Evolutionary conservation across 2,888 invertebrate genomes (phyloP).

Genomic region (Parasteatoda lunata): DNA sequence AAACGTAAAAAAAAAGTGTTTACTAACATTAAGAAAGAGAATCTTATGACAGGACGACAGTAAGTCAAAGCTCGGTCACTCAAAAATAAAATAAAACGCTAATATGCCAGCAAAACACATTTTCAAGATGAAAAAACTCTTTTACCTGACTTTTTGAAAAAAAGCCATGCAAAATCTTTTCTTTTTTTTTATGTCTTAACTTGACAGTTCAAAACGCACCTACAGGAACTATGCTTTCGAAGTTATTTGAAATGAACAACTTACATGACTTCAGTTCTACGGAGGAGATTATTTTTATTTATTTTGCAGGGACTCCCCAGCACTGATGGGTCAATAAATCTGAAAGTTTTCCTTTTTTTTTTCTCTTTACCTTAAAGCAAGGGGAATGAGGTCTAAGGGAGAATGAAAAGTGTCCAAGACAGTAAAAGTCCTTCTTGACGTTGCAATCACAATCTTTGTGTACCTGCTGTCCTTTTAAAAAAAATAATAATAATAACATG

Average conservation of each 20-base stretch:
- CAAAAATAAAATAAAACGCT: too few relatives aligned
- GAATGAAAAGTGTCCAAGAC: neutral
- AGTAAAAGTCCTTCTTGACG: too few relatives aligned
- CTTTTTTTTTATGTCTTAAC: conserved; percentile 14
- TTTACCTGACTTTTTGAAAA: too few relatives aligned
- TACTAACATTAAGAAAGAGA: too few relatives aligned
- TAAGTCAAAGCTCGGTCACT: too few relatives aligned
- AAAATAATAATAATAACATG: too few relatives aligned
- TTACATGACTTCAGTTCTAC: conserved; percentile 28
- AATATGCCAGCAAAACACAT: too few relatives aligned
- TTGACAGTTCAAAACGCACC: conserved; percentile 35
- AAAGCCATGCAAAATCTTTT: neutral
- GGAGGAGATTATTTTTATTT: conserved; percentile 47
- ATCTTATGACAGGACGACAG: too few relatives aligned
- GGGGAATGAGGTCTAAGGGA: neutral
- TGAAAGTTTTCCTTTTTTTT: neutral
- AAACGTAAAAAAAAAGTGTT: too few relatives aligned
- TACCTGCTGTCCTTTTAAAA: too few relatives aligned
- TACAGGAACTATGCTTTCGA: neutral
- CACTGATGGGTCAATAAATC: conserved; percentile 57
- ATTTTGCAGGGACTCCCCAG: conserved; percentile 1
- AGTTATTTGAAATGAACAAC: conserved; percentile 16
- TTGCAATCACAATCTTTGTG: too few relatives aligned
- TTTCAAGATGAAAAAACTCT: too few relatives aligned
- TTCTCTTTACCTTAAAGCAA: neutral